These are phyloP conservation scores for Coregonus suidteri DNA, from an alignment of 2,797 vertebrate species.

Conservation along the genomic window DNA sequence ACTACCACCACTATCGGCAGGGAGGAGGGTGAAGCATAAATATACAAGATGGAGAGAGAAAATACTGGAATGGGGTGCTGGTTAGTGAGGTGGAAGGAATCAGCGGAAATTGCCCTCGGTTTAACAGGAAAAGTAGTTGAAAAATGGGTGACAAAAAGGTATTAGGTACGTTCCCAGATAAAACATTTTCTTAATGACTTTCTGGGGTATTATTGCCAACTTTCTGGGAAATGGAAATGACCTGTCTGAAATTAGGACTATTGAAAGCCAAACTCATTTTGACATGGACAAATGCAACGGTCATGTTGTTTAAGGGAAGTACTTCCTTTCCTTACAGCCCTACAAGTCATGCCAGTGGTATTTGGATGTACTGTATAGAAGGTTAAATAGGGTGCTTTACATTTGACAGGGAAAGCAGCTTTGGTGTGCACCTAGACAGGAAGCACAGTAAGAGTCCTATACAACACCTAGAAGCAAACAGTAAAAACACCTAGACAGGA, in stretches of 20 bases:
- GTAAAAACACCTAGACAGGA: slow-evolving; percentile 20
- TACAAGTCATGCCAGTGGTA: slow-evolving; percentile 47
- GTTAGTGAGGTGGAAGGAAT: slow-evolving; percentile 22
- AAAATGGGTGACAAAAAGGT: not conserved
- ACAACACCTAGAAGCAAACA: slow-evolving; percentile 26
- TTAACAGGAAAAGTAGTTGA: slow-evolving; percentile 17
- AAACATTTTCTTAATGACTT: slow-evolving; percentile 34
- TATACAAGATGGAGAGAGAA: slow-evolving; percentile 51
- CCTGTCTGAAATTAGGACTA: slow-evolving; percentile 48
- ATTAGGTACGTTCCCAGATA: slow-evolving; percentile 52
- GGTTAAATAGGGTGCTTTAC: slow-evolving; percentile 19
- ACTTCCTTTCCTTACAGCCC: slow-evolving; percentile 62
- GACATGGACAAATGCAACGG: no score
- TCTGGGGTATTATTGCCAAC: slow-evolving; percentile 72
- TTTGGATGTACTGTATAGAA: not conserved
- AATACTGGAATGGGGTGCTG: not conserved
- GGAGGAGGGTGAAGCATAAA: slow-evolving; percentile 61
- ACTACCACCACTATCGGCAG: slow-evolving; percentile 69
- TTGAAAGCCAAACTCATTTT: not conserved
- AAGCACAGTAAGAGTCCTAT: slow-evolving; percentile 46
- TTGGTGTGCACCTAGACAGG: slow-evolving; percentile 67
- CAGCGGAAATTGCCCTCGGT: slow-evolving; percentile 10
- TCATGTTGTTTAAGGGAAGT: slow-evolving; percentile 16
- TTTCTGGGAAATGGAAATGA: slow-evolving; percentile 22
- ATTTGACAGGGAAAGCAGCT: slow-evolving; percentile 56